Percentiles rank a stretch among this genome's conserved stretches.
Conservation (phyloP, 2,797 vertebrate genomes). For the Hydrolagus colliei region DNA sequence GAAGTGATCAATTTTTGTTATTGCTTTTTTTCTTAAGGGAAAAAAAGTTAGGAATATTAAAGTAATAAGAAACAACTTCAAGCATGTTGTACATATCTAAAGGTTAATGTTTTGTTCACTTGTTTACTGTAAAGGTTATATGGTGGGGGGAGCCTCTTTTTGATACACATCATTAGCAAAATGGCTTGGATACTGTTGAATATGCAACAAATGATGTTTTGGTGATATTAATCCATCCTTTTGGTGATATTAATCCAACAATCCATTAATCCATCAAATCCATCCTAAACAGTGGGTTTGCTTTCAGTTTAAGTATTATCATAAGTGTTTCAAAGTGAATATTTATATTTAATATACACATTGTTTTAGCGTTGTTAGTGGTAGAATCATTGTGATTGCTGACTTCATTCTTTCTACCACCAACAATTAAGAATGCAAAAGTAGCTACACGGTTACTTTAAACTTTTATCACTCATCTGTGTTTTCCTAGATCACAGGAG, state of each 20-base stretch:
- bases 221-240: neutral
- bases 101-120: slow-evolving; percentile 1
- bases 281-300: neutral
- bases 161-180: neutral
- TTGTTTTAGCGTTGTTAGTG: neutral
- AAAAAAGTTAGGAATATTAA: neutral
- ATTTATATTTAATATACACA: neutral
- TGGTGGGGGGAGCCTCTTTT: neutral
- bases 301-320: neutral
- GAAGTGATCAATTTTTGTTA: too few species aligned
- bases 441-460: too few species aligned
- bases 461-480: too few species aligned
- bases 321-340: neutral
- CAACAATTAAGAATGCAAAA: neutral
- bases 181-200: neutral
- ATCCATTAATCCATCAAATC: too few species aligned
- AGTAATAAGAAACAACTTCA: neutral
- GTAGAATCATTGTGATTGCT: neutral
- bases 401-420: neutral
- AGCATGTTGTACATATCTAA: neutral
- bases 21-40: too few species aligned
- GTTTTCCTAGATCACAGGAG: too few species aligned
- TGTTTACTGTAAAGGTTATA: neutral
- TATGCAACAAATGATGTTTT: neutral
- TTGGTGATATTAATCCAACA: neutral